Evolutionary conservation across 2,113 vertebrate genomes (phyloP), one percentile per base, ranked within the genome.

Genomic region (Seriola quinqueradiata): DNA sequence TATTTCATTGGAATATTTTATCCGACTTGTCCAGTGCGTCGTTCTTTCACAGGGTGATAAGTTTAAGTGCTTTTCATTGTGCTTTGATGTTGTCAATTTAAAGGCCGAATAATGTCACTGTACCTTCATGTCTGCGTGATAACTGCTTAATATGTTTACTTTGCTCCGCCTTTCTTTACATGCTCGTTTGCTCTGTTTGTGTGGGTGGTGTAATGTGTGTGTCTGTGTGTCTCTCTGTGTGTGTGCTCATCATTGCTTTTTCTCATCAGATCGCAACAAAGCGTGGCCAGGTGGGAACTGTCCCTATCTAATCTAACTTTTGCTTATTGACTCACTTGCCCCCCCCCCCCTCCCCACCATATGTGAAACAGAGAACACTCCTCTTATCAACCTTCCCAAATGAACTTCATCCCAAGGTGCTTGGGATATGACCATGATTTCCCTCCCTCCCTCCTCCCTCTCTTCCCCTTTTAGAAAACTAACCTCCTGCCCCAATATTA

Each of bases 261-360:
- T 89, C 74, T 92, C 89, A 87, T 94, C 95, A 96, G 95, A 95
- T 95, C 95, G 70, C 94, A 95, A 84, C 94, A 95, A 92, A 96
- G 93, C 54, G 88, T 96, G 82, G 91, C 93, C 92, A 96, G 95
- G 95, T 96, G 95, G 95, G 95, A 93, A 93, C 86, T 92, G 90
- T 81, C 88, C 85, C 92, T 91, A 68, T 88, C 82, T 90, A 66
- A 68, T 88, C 82, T 90, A 66, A 44, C 34, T 78, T 89, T 70
- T 91, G 8, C 58, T 84, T 81, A 68, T 72, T 85, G 66, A 75
- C 42, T 48, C 61, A 57, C 38, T 28, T 25, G 0, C n/a, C 69
- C 64, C 36, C 4, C n/a, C 69, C 64, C 36, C 4, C 0, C 28
- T 28, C 17, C 52, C 68, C 17, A 36, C 36, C 65, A 64, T 61